A percentile compares a stretch with the other conserved stretches of the same genome.
Conservation (phyloP, 2,113 vertebrate genomes). For the Neogale vison region DNA sequence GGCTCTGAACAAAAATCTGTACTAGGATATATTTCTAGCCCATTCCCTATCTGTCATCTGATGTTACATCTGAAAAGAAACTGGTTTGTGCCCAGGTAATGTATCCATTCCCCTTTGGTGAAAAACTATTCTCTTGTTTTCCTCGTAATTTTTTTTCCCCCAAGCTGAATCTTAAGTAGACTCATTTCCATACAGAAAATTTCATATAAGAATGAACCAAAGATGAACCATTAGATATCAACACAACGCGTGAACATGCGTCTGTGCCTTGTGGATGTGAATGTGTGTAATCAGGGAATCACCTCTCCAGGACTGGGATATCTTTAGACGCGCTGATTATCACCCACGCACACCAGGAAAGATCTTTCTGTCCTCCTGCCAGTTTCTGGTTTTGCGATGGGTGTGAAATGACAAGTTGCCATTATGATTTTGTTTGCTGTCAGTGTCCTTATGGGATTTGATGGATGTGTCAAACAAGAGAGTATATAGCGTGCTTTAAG, state of each 20-base stretch:
- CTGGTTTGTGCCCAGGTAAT: background rate
- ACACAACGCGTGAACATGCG: background rate
- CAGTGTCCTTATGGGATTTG: slow-evolving; percentile 57
- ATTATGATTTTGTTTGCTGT: slow-evolving; percentile 61
- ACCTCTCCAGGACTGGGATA: background rate
- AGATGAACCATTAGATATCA: background rate
- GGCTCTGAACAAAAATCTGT: background rate
- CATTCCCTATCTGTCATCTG: background rate
- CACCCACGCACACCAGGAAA: background rate
- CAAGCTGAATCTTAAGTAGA: background rate
- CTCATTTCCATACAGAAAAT: background rate
- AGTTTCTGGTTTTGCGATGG: slow-evolving; percentile 45
- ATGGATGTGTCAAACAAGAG: slow-evolving; percentile 54
- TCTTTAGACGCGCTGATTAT: slow-evolving; percentile 18
- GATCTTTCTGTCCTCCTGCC: slow-evolving; percentile 10
- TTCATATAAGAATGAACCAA: background rate
- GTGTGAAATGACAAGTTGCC: slow-evolving; percentile 55
- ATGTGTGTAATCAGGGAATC: background rate
- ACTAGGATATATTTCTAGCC: background rate
- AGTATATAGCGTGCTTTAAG: background rate
- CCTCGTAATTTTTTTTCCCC: background rate
- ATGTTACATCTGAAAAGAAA: background rate
- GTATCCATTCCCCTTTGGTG: background rate
- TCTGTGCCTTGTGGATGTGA: background rate
- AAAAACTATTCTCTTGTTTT: background rate